A percentile compares a stretch with the other conserved stretches of the same genome.
Evolutionary conservation across 2,113 vertebrate species (phyloP).

Genomic region (Phainopepla nitens): DNA sequence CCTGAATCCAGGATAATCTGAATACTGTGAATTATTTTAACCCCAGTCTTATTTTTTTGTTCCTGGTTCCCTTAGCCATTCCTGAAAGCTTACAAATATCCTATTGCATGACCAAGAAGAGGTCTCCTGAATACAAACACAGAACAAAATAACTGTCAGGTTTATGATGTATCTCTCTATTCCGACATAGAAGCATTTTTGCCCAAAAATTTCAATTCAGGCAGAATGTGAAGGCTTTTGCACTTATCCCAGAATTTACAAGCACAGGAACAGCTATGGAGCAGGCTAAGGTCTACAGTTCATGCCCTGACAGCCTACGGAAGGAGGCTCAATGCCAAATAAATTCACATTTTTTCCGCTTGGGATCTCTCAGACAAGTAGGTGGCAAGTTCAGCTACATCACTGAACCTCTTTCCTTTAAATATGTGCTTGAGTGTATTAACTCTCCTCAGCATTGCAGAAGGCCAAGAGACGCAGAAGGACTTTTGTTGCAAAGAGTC

Average conservation of each 20-base stretch:
- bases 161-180: background rate
- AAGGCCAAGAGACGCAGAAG: background rate
- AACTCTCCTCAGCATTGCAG: background rate
- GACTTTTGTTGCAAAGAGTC: background rate
- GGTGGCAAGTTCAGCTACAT: background rate
- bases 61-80: background rate
- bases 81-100: background rate
- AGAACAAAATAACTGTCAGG: background rate
- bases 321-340: background rate
- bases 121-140: background rate
- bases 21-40: background rate
- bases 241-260: background rate
- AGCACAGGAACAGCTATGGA: background rate
- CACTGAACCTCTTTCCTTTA: background rate
- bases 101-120: background rate
- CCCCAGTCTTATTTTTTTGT: background rate
- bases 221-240: background rate
- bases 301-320: background rate
- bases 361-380: background rate
- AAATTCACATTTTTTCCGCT: background rate
- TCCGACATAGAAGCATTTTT: background rate
- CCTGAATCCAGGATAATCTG: background rate
- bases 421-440: background rate
- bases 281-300: background rate
- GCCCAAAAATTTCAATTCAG: background rate